Percentiles rank a stretch among this genome's conserved stretches.
These are phyloP conservation scores for Gerris buenoi DNA, from an alignment of 1,140 invertebrate genomes.

Conservation along the genomic window DNA sequence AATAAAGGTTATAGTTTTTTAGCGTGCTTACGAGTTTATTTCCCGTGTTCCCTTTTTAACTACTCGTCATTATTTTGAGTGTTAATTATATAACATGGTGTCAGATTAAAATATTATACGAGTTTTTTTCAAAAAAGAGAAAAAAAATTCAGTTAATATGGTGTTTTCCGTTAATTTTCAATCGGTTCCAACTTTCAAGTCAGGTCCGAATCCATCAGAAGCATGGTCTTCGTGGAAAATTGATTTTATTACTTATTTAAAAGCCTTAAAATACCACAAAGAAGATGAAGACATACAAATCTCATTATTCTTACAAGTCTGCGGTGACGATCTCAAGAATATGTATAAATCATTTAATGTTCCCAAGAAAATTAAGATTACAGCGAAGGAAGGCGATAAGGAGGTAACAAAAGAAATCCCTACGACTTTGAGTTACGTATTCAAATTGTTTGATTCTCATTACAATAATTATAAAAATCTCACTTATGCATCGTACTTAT, in stretches of 20 bases:
- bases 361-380: no score
- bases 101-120: background rate
- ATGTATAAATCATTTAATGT: background rate
- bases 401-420: no score
- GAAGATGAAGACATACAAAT: background rate
- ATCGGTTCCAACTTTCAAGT: background rate
- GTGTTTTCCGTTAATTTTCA: background rate
- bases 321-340: background rate
- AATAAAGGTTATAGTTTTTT: no score
- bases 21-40: no score
- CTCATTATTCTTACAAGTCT: background rate
- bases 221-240: background rate
- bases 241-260: background rate
- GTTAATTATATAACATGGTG: background rate
- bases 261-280: background rate
- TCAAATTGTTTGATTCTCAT: background rate
- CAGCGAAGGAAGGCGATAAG: no score
- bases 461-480: background rate
- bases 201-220: background rate
- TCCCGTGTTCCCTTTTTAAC: no score
- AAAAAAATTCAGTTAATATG: background rate
- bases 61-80: no score
- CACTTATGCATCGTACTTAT: background rate
- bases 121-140: background rate
- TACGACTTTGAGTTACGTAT: no score